phyloP scores from a whole-genome alignment of 2,888 invertebrate genomes.

The Drosophila limbata region DNA sequence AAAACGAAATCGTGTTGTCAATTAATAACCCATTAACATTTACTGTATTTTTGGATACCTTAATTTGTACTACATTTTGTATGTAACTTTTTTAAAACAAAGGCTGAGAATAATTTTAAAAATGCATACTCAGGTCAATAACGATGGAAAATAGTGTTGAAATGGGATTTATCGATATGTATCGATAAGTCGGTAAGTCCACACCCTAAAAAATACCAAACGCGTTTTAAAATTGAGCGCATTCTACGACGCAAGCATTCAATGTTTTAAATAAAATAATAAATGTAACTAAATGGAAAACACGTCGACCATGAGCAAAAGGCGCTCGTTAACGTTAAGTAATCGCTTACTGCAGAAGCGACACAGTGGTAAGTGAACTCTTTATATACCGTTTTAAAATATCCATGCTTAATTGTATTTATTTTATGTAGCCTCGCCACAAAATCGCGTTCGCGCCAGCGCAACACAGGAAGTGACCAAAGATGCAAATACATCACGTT shows the following conservation, averaged over 20 bases:
- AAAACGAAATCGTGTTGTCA: not conserved
- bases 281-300: slow-evolving; percentile 71
- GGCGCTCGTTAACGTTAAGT: slow-evolving; percentile 76
- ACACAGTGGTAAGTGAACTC: slow-evolving; percentile 67
- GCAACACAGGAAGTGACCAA: slow-evolving; percentile 44
- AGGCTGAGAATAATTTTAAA: too few relatives aligned
- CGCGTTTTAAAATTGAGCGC: slow-evolving; percentile 44
- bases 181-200: not conserved
- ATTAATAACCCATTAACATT: too few relatives aligned
- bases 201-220: slow-evolving; percentile 37
- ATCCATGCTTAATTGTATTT: not conserved
- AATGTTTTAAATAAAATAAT: slow-evolving; percentile 46
- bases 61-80: too few relatives aligned
- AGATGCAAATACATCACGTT: slow-evolving; percentile 32
- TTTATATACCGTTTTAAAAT: too few relatives aligned
- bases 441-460: slow-evolving; percentile 55
- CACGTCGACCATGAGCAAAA: slow-evolving; percentile 67
- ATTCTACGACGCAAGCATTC: slow-evolving; percentile 32
- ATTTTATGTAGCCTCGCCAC: slow-evolving; percentile 73
- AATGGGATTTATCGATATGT: slow-evolving; percentile 16
- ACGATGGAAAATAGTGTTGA: not conserved
- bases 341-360: slow-evolving; percentile 72
- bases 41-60: too few relatives aligned
- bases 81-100: too few relatives aligned
- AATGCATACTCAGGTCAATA: not conserved